Evolutionary conservation across 2,888 invertebrate genomes (phyloP), one percentile per base, ranked within the genome.

Genomic region (Fabriciana adippe): DNA sequence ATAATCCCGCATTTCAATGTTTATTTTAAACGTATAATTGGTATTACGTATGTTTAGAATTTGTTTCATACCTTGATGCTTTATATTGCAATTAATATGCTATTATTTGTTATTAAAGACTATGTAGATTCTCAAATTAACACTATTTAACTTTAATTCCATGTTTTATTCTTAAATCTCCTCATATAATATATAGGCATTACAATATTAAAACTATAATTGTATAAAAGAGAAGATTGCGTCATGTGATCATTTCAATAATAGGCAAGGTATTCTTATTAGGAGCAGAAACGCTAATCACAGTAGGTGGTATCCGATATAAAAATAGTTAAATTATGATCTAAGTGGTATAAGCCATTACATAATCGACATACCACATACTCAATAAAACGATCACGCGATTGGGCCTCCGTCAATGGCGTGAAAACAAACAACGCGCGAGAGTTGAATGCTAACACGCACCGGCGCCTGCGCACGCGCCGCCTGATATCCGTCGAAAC

Each of bases 381-480:
- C 79, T 90, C 82, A 85, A 86, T 85, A 91, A 88, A 84, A 85
- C 82, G 79, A 82, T 90, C 90, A 89, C 88, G 89, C 79, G 76
- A 82, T 77, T 73, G 78, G 71, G 76, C 73, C 74, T 75, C 76
- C 75, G 76, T 78, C 78, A 72, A 66, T 78, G 76, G 82, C 81
- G 83, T 86, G 85, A 88, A 88, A 89, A 89, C 87, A 88, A 87
- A 88, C 86, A 87, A 82, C 78, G 81, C 83, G 68, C 70, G 78
- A 74, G 86, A 83, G 86, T 84, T 84, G 90, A 90, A 89, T 90
- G 84, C 79, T 87, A 87, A 89, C 78, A 75, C 79, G 75, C 80
- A 77, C 71, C 73, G 73, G 87, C 88, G 87, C 85, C 85, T 70
- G 80, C 82, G 86, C 89, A 87, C 89, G 89, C 85, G 62, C 60